Evolutionary conservation across 2,797 vertebrate genomes (phyloP).

Genomic region (Sarcoramphus papa): DNA sequence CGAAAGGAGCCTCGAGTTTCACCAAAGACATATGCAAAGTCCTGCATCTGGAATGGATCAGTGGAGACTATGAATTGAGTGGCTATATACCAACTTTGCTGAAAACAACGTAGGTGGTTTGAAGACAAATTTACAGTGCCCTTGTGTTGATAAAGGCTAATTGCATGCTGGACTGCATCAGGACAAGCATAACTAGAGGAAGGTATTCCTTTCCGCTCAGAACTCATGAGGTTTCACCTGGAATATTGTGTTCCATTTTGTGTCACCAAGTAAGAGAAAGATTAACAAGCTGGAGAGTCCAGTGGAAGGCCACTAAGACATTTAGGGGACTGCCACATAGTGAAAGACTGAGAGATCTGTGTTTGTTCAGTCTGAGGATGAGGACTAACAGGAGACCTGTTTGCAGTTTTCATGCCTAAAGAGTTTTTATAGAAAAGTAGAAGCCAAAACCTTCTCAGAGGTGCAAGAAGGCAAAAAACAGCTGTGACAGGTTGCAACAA

Average conservation of each 20-base stretch:
- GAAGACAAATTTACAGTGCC: not conserved
- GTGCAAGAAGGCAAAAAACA: not conserved
- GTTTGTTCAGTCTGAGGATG: not conserved
- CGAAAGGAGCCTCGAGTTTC: not conserved
- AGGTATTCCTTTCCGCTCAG: not conserved
- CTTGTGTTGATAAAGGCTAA: not conserved
- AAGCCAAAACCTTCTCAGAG: not conserved
- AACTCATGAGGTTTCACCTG: not conserved
- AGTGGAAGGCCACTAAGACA: not conserved
- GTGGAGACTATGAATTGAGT: not conserved
- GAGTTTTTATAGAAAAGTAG: not conserved
- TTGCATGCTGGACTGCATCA: not conserved
- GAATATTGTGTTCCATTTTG: not conserved
- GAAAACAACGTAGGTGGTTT: not conserved
- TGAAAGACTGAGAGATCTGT: not conserved
- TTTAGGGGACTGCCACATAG: not conserved
- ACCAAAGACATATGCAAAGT: not conserved
- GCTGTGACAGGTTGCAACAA: not conserved
- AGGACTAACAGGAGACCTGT: not conserved
- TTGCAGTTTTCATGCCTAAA: not conserved
- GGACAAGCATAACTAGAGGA: not conserved
- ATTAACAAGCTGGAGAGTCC: not conserved
- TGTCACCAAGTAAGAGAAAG: not conserved
- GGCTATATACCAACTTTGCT: not conserved
- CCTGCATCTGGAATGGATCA: not conserved